Percentiles rank a stretch among this genome's conserved stretches.
Evolutionary conservation across 2,113 vertebrate genomes (phyloP).

Genomic region (Platichthys flesus): DNA sequence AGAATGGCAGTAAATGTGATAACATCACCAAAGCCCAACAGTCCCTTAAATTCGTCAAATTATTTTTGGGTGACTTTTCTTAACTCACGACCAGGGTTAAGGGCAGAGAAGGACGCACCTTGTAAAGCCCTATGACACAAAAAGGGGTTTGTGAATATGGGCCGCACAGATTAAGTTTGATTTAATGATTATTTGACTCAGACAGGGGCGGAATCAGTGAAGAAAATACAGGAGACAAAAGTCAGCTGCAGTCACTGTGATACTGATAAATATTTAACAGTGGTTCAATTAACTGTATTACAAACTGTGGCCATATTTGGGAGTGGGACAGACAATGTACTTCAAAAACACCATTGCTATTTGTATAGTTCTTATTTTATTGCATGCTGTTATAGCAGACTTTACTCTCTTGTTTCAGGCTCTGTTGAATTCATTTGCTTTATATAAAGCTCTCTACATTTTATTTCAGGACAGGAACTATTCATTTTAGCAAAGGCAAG

Average conservation of each 20-base stretch:
- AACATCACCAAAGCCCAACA: too few species aligned
- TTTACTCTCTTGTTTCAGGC: neutral
- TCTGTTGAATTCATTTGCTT: neutral
- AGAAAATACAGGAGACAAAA: neutral
- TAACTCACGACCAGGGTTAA: too few species aligned
- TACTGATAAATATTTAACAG: neutral
- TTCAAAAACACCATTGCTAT: neutral
- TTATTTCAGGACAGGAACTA: too few species aligned
- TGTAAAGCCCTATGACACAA: too few species aligned
- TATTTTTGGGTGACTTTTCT: too few species aligned
- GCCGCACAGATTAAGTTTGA: too few species aligned
- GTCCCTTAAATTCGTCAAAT: too few species aligned
- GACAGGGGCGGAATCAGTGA: neutral
- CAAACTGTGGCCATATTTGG: neutral
- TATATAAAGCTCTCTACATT: neutral
- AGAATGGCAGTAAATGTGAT: too few species aligned
- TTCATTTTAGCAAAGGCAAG: too few species aligned
- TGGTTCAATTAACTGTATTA: neutral
- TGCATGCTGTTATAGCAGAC: neutral
- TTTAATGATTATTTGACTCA: too few species aligned
- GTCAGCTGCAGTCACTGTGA: neutral
- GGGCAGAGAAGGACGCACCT: too few species aligned
- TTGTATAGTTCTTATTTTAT: neutral
- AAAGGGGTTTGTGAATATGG: too few species aligned
- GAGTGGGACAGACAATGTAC: neutral